A percentile compares a stretch with the other conserved stretches of the same genome.
Evolutionary conservation across 53 echinoderm and acorn worm species (phyloP).

Genomic region (Actinopyga echinites): DNA sequence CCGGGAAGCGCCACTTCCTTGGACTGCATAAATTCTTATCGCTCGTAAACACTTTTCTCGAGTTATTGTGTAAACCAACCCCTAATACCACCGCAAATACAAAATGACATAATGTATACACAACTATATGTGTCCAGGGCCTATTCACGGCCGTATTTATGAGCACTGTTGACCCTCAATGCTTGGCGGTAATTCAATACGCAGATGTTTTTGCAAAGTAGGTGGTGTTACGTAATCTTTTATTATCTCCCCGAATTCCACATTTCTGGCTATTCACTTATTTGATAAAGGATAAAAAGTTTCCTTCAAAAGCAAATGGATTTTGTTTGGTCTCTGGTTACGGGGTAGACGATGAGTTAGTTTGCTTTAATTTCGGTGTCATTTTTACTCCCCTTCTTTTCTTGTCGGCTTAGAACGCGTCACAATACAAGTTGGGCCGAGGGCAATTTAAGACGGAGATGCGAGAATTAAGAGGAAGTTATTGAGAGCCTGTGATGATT

Average conservation of each 20-base stretch:
- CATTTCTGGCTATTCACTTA: conserved; percentile 40
- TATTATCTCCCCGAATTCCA: conserved; percentile 32
- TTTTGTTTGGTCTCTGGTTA: conserved; percentile 40
- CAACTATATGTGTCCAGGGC: conserved; percentile 20
- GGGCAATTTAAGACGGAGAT: conserved; percentile 12
- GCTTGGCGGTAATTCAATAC: conserved; percentile 24
- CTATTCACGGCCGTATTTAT: conserved; percentile 15
- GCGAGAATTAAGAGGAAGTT: neutral
- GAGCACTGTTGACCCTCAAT: conserved; percentile 28
- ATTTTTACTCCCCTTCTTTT: conserved; percentile 5
- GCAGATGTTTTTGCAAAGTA: conserved; percentile 28
- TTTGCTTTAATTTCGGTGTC: conserved; percentile 35
- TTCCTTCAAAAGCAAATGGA: conserved; percentile 24
- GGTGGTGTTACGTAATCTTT: conserved; percentile 36
- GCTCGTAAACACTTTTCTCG: conserved; percentile 24
- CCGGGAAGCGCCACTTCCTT: conserved; percentile 4
- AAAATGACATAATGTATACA: conserved; percentile 36
- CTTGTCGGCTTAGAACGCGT: conserved; percentile 11
- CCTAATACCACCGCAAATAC: conserved; percentile 19
- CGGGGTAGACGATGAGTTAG: conserved; percentile 7
- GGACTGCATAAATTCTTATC: conserved; percentile 33
- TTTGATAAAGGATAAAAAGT: conserved; percentile 43
- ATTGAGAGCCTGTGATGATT: conserved; percentile 11
- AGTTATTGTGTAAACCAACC: neutral
- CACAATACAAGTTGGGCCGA: conserved; percentile 17